Base-by-base conservation (phyloP, 2,797 vertebrate genomes). In the Girardinus metallicus region DNA sequence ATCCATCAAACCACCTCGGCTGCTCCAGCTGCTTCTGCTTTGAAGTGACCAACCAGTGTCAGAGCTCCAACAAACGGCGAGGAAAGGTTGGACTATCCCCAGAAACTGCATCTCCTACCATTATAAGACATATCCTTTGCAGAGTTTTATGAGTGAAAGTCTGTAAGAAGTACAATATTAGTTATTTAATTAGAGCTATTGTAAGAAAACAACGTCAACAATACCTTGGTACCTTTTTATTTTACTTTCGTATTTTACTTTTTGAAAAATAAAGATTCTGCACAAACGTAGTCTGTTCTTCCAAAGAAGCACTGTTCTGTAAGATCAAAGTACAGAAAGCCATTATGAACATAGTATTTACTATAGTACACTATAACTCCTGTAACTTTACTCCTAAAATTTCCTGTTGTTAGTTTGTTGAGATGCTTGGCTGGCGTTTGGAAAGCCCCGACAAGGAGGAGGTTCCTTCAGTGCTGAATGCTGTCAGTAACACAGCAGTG, bases 21-120 rank as follows among this genome's bases (percentile, higher is more conserved):
- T 99, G 98, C 82, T 97, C 94, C 49, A 91, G 89, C 77, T 99
- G 98, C 91, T 99, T 99, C 94, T 99, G 98, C 87, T 99, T 98
- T 43, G 96, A 97, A 76, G 96, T 93, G 73, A 97, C 94, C 73
- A 92, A 92, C 80, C 87, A 60, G 87, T 99, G 98, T 92, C 95
- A 76, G 78, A 97, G 97, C 86, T 97, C 97, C 11, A 89, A 92
- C 75, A 97, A 84, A 78, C 96, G 91, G 78, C 96, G 97, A 88
- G 90, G 93, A 77, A 98, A 98, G 97, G 98, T 99, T 85, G 78
- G 91, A 83, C 74, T 62, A 81, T 85, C 83, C 84, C 79, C 6
- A 88, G 76, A 49, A 55, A 15, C 8, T 83, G 83, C 85, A 80
- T 83, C 82, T 74, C 82, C 70, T 0, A 75, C 26, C 34, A 5